phyloP scores from a whole-genome alignment of 23 tunicate genomes.

The Diplosoma virens region DNA sequence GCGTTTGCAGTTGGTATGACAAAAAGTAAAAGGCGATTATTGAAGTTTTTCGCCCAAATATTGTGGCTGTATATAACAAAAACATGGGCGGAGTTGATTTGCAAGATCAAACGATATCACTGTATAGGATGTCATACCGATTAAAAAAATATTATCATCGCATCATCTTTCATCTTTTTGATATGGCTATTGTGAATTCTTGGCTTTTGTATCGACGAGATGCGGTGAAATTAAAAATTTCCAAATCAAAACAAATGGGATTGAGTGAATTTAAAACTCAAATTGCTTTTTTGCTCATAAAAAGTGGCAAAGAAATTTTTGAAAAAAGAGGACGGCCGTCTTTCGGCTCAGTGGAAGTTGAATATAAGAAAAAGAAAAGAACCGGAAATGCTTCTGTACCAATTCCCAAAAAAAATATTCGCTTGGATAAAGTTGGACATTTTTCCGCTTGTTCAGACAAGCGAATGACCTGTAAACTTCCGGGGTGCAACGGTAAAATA shows the following conservation, averaged over 20 bases:
- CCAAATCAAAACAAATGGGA: not conserved
- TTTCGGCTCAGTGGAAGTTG: not conserved
- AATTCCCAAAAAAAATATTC: slow-evolving; percentile 2
- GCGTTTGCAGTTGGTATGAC: not conserved
- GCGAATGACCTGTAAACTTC: not conserved
- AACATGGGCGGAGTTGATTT: slow-evolving; percentile 19
- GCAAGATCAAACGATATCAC: not conserved
- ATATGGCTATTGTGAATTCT: slow-evolving; percentile 13
- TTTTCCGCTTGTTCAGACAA: not conserved
- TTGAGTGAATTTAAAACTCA: not conserved
- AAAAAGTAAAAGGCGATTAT: not conserved
- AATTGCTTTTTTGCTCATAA: not conserved
- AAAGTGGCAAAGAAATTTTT: not conserved
- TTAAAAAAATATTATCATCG: slow-evolving; percentile 7
- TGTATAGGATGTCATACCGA: slow-evolving; percentile 4
- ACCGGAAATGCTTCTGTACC: not conserved
- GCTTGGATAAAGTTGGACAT: slow-evolving; percentile 2
- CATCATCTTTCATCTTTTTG: slow-evolving; percentile 16
- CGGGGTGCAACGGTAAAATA: slow-evolving; percentile 19
- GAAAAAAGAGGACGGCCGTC: slow-evolving; percentile 13
- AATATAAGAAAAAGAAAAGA: slow-evolving; percentile 1
- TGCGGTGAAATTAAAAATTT: not conserved
- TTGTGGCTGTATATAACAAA: not conserved
- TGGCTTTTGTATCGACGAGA: slow-evolving; percentile 13
- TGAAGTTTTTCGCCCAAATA: not conserved